Evolutionary conservation across 2,888 invertebrate genomes (phyloP).

Genomic region (Leptopilina drosophilae): DNA sequence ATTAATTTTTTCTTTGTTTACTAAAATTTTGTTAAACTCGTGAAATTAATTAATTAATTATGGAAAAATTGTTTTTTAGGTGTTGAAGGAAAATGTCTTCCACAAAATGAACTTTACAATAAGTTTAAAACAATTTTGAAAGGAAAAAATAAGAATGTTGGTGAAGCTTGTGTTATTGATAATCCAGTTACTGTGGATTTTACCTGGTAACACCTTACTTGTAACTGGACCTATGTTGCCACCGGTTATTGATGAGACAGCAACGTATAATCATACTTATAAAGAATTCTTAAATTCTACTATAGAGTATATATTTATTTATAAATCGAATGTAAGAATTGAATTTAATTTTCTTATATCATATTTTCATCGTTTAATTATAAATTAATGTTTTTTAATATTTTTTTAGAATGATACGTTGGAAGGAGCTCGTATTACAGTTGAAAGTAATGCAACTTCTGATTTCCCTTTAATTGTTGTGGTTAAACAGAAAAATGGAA

Average conservation of each 20-base stretch:
- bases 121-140: no score
- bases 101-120: no score
- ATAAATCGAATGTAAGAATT: constrained; percentile 66
- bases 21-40: no score
- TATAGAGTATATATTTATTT: constrained; percentile 72
- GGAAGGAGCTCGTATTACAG: constrained; percentile 68
- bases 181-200: no score
- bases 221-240: constrained; percentile 51
- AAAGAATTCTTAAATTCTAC: constrained; percentile 61
- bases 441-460: constrained; percentile 77
- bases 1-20: no score
- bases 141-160: no score
- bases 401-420: constrained; percentile 50
- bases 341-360: not conserved
- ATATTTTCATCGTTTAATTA: no score
- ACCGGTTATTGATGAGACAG: constrained; percentile 66
- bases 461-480: constrained; percentile 85
- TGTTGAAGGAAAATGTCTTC: no score
- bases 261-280: constrained; percentile 64
- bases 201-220: no score
- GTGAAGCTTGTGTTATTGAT: no score
- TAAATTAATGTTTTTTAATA: not conserved
- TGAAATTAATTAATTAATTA: no score
- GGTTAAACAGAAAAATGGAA: constrained; percentile 85
- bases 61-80: no score